Conservation (phyloP, 2,113 vertebrate genomes). For the Podocnemis expansa region DNA sequence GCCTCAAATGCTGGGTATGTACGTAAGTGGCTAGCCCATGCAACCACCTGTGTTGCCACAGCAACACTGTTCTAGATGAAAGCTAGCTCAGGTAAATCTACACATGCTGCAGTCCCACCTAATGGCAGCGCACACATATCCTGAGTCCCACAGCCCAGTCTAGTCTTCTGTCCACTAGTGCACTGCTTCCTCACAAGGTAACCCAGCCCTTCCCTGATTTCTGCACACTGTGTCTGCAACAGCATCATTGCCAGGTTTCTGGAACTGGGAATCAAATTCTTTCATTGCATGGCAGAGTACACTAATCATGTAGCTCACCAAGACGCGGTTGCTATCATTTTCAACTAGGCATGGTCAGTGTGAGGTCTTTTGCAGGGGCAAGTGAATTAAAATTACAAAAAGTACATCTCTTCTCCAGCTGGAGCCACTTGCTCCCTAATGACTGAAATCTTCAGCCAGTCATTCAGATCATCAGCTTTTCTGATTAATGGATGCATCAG, state of each 20-base stretch:
- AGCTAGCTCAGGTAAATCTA: neutral
- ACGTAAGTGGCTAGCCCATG: neutral
- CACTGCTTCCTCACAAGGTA: neutral
- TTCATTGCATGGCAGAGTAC: neutral
- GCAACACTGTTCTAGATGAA: neutral
- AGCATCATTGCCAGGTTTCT: neutral
- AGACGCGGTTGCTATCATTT: neutral
- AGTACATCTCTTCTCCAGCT: conserved; percentile 46
- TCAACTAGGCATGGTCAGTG: neutral
- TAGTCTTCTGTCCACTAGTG: neutral
- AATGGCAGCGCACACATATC: neutral
- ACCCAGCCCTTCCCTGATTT: neutral
- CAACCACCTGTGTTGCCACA: neutral
- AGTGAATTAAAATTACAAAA: neutral
- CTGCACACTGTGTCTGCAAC: neutral
- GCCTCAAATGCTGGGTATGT: neutral
- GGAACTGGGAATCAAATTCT: neutral
- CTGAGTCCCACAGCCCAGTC: neutral
- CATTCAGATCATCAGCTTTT: conserved; percentile 74
- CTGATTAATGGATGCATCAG: conserved; percentile 72
- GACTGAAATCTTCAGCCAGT: conserved; percentile 78
- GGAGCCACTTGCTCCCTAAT: conserved; percentile 66
- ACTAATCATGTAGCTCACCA: neutral
- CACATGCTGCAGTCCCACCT: neutral
- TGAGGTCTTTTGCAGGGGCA: neutral